Evolutionary conservation across 1,140 invertebrate species (phyloP).

Genomic region (Zaprionus vittiger): DNA sequence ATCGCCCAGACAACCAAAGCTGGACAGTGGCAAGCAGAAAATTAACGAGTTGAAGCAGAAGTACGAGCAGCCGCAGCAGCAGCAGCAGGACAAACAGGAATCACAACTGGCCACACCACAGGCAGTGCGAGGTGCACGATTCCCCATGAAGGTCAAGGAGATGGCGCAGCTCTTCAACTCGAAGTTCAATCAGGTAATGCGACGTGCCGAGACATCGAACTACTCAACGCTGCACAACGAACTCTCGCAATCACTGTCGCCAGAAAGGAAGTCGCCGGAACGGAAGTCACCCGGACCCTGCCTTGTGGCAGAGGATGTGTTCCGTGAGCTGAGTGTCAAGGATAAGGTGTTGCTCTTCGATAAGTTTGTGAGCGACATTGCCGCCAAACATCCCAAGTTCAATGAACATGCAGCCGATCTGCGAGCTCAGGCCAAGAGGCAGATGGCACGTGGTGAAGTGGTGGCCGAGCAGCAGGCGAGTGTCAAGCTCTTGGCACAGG

Average conservation of each 20-base stretch:
- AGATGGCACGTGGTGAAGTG: conserved; percentile 69
- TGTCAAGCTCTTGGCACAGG: conserved; percentile 68
- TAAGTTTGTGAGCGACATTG: conserved; percentile 75
- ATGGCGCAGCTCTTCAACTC: conserved; percentile 76
- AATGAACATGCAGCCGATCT: conserved; percentile 61
- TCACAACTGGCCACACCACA: not conserved
- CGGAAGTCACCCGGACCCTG: conserved; percentile 40
- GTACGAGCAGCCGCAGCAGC: conserved; percentile 43
- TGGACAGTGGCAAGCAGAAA: conserved; percentile 42
- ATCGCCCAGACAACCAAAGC: conserved; percentile 34
- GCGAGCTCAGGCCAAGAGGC: conserved; percentile 62
- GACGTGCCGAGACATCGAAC: conserved; percentile 49
- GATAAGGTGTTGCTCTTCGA: conserved; percentile 77
- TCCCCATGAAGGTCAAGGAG: conserved; percentile 70
- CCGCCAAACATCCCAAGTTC: conserved; percentile 72
- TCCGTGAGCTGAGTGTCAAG: conserved; percentile 74
- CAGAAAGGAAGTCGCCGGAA: conserved; percentile 33
- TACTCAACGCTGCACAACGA: conserved; percentile 64
- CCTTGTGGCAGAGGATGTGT: conserved; percentile 75
- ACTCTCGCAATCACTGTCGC: conserved; percentile 44
- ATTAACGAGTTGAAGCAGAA: conserved; percentile 69
- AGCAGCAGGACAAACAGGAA: conserved; percentile 8
- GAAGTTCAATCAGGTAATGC: conserved; percentile 66
- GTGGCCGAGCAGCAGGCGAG: conserved; percentile 65
- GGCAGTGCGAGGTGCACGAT: conserved; percentile 16